Percentiles rank a stretch among this genome's conserved stretches.
phyloP scores from a whole-genome alignment of 2,797 vertebrate species.

The Tiaroga cobitis region DNA sequence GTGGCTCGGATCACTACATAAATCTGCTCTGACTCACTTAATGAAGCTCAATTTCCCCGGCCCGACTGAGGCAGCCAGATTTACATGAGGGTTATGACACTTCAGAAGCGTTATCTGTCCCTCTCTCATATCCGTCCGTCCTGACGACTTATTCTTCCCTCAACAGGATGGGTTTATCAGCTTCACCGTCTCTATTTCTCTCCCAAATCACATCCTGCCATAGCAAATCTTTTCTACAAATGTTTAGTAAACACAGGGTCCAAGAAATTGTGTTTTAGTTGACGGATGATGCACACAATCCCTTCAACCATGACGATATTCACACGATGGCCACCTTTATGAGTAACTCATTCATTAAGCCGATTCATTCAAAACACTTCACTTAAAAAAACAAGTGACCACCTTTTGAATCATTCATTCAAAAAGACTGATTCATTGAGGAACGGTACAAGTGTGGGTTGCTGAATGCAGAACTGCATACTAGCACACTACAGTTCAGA shows the following conservation, averaged over 20 bases:
- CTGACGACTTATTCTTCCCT: conserved; percentile 70
- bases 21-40: conserved; percentile 79
- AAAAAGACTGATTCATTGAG: background rate
- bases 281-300: background rate
- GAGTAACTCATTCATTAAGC: background rate
- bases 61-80: conserved; percentile 64
- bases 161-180: conserved; percentile 60
- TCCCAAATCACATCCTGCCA: conserved; percentile 35
- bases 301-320: background rate
- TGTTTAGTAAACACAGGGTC: background rate
- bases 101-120: conserved; percentile 64
- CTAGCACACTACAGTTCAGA: background rate
- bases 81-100: conserved; percentile 78
- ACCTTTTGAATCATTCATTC: background rate
- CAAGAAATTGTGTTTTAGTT: background rate
- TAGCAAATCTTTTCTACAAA: background rate
- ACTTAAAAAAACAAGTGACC: background rate
- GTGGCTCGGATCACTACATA: conserved; percentile 77
- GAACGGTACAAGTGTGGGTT: background rate
- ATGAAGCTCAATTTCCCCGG: conserved; percentile 74
- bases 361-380: background rate
- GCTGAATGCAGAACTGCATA: background rate
- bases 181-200: conserved; percentile 42
- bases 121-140: conserved; percentile 61
- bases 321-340: background rate